phyloP scores from a whole-genome alignment of 2,888 invertebrate genomes.

The Lochmaea crataegi region DNA sequence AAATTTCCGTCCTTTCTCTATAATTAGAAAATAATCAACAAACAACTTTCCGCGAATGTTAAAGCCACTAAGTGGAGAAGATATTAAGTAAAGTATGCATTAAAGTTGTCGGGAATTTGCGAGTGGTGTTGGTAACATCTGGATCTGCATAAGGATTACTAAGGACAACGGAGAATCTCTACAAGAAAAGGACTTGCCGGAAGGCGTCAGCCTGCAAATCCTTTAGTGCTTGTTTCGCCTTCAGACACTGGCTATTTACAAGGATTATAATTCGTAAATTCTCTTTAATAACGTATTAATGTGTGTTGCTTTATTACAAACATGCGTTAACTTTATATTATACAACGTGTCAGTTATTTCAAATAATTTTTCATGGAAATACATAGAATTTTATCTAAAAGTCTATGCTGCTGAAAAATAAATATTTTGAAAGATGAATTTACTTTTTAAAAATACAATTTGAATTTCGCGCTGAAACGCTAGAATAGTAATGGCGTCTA shows the following conservation, averaged over 20 bases:
- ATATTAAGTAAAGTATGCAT: conserved; percentile 36
- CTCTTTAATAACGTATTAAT: conserved; percentile 32
- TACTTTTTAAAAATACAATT: too few species aligned
- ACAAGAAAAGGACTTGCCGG: conserved; percentile 20
- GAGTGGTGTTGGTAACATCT: conserved; percentile 39
- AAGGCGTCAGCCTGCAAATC: conserved; percentile 21
- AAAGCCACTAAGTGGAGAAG: conserved; percentile 35
- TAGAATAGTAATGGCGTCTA: too few species aligned
- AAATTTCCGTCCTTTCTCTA: neutral
- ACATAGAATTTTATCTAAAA: too few species aligned
- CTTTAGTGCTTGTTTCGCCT: conserved; percentile 13
- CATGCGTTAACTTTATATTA: too few species aligned
- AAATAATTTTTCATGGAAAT: neutral
- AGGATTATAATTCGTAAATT: conserved; percentile 27
- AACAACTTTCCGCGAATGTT: conserved; percentile 16
- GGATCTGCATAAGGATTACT: conserved; percentile 39
- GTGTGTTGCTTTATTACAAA: conserved; percentile 3
- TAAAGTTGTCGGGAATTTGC: conserved; percentile 35
- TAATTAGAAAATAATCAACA: conserved; percentile 32
- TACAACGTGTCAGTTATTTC: neutral
- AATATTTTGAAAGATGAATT: too few species aligned
- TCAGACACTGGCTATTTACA: conserved; percentile 31
- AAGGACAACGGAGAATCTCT: conserved; percentile 33
- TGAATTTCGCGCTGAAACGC: too few species aligned
- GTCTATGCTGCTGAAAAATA: too few species aligned